These are phyloP conservation scores for Todiramphus chloris DNA, from an alignment of 2,113 vertebrate species.

Conservation along the genomic window DNA sequence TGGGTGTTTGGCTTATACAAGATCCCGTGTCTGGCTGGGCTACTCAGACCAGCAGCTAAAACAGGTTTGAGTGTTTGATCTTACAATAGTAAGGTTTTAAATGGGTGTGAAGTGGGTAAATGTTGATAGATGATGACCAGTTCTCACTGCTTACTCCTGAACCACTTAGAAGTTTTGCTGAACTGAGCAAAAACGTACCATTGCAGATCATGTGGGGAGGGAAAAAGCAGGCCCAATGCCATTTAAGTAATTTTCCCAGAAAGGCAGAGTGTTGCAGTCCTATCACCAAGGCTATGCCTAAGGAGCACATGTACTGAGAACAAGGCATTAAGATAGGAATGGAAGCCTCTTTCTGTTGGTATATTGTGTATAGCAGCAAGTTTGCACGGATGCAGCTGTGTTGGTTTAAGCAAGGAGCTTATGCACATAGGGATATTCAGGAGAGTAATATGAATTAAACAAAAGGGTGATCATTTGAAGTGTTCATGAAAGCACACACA, in stretches of 20 bases:
- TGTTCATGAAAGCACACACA: not conserved
- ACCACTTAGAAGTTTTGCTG: not conserved
- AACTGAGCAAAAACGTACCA: not conserved
- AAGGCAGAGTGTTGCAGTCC: not conserved
- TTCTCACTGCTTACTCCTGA: not conserved
- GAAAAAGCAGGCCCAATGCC: not conserved
- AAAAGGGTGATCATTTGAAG: not conserved
- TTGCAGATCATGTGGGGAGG: not conserved
- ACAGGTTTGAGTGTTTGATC: conserved; percentile 58
- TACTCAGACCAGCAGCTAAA: conserved; percentile 79
- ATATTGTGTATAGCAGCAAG: not conserved
- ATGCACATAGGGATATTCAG: not conserved
- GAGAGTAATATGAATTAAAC: not conserved
- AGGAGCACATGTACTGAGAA: not conserved
- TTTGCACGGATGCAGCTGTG: not conserved
- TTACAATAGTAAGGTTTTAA: not conserved
- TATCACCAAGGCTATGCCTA: not conserved
- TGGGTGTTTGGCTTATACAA: conserved; percentile 82
- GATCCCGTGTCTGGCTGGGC: conserved; percentile 79
- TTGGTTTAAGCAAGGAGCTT: not conserved
- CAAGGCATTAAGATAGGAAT: not conserved
- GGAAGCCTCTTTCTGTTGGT: not conserved
- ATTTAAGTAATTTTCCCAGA: not conserved
- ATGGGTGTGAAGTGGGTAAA: not conserved
- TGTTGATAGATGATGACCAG: not conserved